Conservation (phyloP, 2,888 invertebrate species). For the Parnassius orleans region DNA sequence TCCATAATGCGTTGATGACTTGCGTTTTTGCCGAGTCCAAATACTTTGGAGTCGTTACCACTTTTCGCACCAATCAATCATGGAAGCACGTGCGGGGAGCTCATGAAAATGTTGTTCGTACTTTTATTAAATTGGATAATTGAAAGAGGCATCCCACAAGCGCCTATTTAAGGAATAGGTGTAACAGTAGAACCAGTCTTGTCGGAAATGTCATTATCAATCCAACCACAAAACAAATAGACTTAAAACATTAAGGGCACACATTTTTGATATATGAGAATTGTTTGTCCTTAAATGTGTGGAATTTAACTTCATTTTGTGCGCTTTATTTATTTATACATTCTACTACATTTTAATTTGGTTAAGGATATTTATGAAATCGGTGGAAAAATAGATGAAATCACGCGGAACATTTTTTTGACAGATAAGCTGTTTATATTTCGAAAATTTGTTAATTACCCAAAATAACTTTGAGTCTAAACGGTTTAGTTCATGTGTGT, state of each 20-base stretch:
- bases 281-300: slow-evolving; percentile 29
- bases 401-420: no score
- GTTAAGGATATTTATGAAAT: no score
- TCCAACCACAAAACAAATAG: slow-evolving; percentile 16
- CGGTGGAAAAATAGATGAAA: no score
- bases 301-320: slow-evolving; percentile 16
- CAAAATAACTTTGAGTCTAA: no score
- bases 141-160: slow-evolving; percentile 48
- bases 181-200: slow-evolving; percentile 50
- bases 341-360: no score
- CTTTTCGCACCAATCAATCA: slow-evolving; percentile 68
- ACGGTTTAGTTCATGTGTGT: no score
- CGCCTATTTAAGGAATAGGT: slow-evolving; percentile 38
- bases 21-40: slow-evolving; percentile 69
- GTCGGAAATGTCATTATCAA: slow-evolving; percentile 42
- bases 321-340: no score
- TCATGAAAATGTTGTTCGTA: slow-evolving; percentile 55
- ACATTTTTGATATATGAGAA: slow-evolving; percentile 26
- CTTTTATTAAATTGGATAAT: slow-evolving; percentile 57
- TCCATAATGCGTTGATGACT: slow-evolving; percentile 58
- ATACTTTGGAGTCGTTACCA: slow-evolving; percentile 71
- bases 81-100: slow-evolving; percentile 56
- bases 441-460: no score
- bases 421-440: no score
- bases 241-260: slow-evolving; percentile 10